Percentiles rank a stretch among this genome's conserved stretches.
These are phyloP conservation scores for Malaclemys terrapin DNA, from an alignment of 2,113 vertebrate genomes.

Conservation along the genomic window DNA sequence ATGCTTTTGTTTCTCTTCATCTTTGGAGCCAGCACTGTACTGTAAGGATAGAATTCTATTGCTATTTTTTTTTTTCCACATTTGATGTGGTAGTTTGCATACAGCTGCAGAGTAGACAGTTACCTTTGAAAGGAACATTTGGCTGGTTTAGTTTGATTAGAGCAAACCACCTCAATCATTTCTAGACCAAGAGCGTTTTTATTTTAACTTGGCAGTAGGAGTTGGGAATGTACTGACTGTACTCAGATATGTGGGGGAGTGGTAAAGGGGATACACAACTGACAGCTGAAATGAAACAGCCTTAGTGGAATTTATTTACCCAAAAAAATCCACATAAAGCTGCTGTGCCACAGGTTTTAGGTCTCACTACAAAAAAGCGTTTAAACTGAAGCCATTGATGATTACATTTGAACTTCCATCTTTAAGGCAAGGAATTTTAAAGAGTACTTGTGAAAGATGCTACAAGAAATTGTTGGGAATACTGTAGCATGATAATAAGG, in stretches of 20 bases:
- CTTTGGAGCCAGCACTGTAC: slow-evolving; percentile 75
- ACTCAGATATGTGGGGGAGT: slow-evolving; percentile 77
- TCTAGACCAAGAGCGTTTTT: slow-evolving; percentile 87
- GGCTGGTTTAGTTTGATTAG: slow-evolving; percentile 87
- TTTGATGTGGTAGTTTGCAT: slow-evolving; percentile 90
- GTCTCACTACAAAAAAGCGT: background rate
- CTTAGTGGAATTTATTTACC: slow-evolving; percentile 42
- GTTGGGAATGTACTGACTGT: slow-evolving; percentile 84
- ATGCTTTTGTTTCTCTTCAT: slow-evolving; percentile 81
- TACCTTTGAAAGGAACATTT: slow-evolving; percentile 89
- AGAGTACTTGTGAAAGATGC: background rate
- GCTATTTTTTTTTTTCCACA: slow-evolving; percentile 75
- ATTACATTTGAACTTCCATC: background rate
- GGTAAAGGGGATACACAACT: slow-evolving; percentile 66
- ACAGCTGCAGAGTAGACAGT: slow-evolving; percentile 91
- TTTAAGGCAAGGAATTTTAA: background rate
- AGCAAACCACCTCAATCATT: slow-evolving; percentile 89
- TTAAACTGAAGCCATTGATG: background rate
- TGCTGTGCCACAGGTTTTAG: background rate
- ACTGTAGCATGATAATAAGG: background rate
- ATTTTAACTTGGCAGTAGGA: slow-evolving; percentile 88
- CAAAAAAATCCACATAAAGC: background rate
- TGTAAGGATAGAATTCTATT: slow-evolving; percentile 83
- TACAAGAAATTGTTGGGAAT: background rate
- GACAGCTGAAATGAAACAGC: slow-evolving; percentile 49